A percentile compares a stretch with the other conserved stretches of the same genome.
These are phyloP conservation scores for Pogonognathellus flavescens DNA, from an alignment of 1,140 invertebrate genomes.

Conservation along the genomic window DNA sequence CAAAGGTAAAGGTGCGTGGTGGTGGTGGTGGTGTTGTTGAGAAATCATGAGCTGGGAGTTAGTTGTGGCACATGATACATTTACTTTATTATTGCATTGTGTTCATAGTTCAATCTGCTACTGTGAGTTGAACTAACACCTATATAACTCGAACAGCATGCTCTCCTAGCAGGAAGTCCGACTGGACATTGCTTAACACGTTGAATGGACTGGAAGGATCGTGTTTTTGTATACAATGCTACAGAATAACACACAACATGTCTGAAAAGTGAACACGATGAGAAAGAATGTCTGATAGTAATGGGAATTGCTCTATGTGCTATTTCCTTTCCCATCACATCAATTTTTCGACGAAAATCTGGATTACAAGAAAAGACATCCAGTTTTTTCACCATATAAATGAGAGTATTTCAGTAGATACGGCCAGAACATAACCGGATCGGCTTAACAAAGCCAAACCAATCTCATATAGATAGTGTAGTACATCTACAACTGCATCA, in stretches of 20 bases:
- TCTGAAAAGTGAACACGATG: background rate
- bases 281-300: slow-evolving; percentile 12
- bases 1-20: too few species aligned
- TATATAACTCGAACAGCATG: too few species aligned
- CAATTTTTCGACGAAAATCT: slow-evolving; percentile 42
- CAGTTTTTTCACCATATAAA: slow-evolving; percentile 39
- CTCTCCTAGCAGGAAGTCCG: too few species aligned
- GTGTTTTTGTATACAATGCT: background rate
- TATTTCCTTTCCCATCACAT: slow-evolving; percentile 48
- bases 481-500: background rate
- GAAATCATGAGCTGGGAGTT: too few species aligned
- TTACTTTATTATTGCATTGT: too few species aligned
- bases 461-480: background rate
- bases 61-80: too few species aligned
- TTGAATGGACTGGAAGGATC: too few species aligned
- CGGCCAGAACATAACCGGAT: background rate
- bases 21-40: too few species aligned
- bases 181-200: too few species aligned
- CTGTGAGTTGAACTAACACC: too few species aligned
- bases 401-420: slow-evolving; percentile 21
- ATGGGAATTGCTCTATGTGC: slow-evolving; percentile 16
- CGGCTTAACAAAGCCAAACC: background rate
- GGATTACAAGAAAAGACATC: slow-evolving; percentile 31
- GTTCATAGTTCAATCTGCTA: too few species aligned
- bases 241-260: background rate